Percentiles rank a stretch among this genome's conserved stretches.
phyloP scores from a whole-genome alignment of 2,888 invertebrate genomes.

The Phlogophora meticulosa region DNA sequence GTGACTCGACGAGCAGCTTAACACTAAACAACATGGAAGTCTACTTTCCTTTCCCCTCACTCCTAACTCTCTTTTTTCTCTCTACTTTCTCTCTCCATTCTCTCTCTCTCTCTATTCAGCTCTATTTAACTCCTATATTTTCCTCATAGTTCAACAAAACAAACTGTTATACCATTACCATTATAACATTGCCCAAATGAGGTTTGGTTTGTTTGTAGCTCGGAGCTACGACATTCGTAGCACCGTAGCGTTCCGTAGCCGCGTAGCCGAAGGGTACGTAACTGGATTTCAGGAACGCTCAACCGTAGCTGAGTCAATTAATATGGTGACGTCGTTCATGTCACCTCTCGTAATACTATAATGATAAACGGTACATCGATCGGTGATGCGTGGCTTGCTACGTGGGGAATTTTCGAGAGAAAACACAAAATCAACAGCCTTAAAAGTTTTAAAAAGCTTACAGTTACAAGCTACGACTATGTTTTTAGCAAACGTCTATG shows the following conservation, averaged over 20 bases:
- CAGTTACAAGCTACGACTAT: neutral
- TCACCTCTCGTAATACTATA: constrained; percentile 47
- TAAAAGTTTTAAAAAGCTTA: neutral
- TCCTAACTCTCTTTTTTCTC: too few species aligned
- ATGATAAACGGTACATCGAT: constrained; percentile 37
- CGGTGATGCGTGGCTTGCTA: neutral
- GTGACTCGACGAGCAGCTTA: neutral
- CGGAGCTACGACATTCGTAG: constrained; percentile 57
- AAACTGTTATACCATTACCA: constrained; percentile 7
- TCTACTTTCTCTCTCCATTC: too few species aligned
- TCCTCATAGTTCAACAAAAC: constrained; percentile 4
- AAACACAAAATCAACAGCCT: neutral
- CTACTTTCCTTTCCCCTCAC: neutral
- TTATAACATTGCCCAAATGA: constrained; percentile 38
- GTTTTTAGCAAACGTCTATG: neutral
- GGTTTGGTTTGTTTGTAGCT: constrained; percentile 39
- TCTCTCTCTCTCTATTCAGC: neutral
- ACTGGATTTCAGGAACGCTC: constrained; percentile 64
- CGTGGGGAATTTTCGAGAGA: neutral
- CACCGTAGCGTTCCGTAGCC: constrained; percentile 57
- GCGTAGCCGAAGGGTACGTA: constrained; percentile 64
- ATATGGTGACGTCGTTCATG: constrained; percentile 55
- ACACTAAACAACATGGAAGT: constrained; percentile 10
- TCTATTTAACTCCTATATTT: constrained; percentile 4
- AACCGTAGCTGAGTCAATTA: constrained; percentile 63